Conservation (phyloP, 2,888 invertebrate genomes). For the Podabrus alpinus region DNA sequence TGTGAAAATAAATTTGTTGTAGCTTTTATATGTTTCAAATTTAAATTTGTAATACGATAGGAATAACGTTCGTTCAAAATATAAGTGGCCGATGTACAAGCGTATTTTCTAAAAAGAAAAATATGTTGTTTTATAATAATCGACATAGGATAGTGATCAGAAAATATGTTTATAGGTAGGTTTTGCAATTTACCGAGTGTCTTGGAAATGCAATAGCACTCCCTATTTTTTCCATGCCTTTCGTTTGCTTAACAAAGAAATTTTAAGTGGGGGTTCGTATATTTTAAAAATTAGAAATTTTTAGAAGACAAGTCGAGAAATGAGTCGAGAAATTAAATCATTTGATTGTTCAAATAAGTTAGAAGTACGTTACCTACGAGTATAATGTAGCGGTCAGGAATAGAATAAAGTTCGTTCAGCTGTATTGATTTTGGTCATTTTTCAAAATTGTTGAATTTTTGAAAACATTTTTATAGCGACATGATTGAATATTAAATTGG, state of each 20-base stretch:
- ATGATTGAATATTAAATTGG: neutral
- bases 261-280: neutral
- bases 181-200: neutral
- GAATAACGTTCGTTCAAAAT: neutral
- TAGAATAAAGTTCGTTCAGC: neutral
- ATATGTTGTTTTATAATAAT: neutral
- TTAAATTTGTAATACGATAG: neutral
- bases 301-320: neutral
- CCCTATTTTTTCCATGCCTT: neutral
- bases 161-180: neutral
- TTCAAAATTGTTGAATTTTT: neutral
- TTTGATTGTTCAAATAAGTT: neutral
- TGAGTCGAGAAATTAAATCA: neutral
- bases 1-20: slow-evolving; percentile 21
- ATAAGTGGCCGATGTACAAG: neutral
- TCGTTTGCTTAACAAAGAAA: neutral
- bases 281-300: neutral
- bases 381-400: neutral
- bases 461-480: neutral
- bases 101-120: neutral
- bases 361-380: neutral
- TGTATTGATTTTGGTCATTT: neutral
- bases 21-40: slow-evolving; percentile 26
- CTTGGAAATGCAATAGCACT: neutral
- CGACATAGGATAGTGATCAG: neutral